Percentiles rank a stretch among this genome's conserved stretches.
These are phyloP conservation scores for Phenganax subtilis DNA, from an alignment of 92 coral and sea anemone genomes.

Conservation along the genomic window DNA sequence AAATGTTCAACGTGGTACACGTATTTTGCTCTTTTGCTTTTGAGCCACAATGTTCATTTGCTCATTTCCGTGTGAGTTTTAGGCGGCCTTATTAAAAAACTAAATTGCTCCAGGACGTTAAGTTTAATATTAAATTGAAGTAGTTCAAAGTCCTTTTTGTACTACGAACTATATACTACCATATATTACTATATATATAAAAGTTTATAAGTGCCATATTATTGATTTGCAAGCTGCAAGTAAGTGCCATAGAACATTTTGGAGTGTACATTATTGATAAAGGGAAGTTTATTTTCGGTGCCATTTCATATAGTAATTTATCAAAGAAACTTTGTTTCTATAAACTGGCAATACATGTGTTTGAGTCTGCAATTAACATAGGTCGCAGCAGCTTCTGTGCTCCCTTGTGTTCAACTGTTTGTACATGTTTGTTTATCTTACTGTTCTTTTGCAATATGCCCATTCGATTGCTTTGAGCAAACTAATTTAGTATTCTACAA, in stretches of 20 bases:
- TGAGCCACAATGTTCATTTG: not conserved
- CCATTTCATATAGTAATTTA: not conserved
- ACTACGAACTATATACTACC: not conserved
- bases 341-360: not conserved
- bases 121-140: constrained; percentile 13
- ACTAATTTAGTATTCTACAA: not conserved
- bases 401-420: constrained; percentile 9
- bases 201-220: not conserved
- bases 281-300: not conserved
- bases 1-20: not conserved
- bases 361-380: too few relatives aligned
- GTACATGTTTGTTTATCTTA: constrained; percentile 13
- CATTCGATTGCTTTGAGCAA: not conserved
- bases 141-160: constrained; percentile 15
- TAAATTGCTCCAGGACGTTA: not conserved
- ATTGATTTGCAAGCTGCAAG: not conserved
- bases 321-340: not conserved
- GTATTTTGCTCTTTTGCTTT: constrained; percentile 13
- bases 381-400: not conserved
- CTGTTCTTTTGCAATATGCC: constrained; percentile 14
- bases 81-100: not conserved
- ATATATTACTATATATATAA: not conserved
- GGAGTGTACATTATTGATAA: not conserved
- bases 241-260: not conserved
- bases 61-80: constrained; percentile 20